Percentiles rank a stretch among this genome's conserved stretches.
Evolutionary conservation across 2,113 vertebrate species (phyloP).

Genomic region (Megaptera novaeangliae): DNA sequence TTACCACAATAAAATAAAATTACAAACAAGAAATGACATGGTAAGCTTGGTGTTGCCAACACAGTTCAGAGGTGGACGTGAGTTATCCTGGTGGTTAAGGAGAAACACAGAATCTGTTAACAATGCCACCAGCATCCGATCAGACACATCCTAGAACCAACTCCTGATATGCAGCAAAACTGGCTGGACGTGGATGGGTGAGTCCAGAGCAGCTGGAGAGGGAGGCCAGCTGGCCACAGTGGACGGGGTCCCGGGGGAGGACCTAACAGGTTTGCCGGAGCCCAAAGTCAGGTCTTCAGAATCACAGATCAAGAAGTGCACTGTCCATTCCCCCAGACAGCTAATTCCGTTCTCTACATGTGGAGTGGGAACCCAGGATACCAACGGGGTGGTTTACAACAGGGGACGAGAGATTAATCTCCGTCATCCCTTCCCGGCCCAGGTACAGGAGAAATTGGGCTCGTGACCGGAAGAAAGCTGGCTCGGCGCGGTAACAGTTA

Average conservation of each 20-base stretch:
- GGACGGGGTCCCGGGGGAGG: not conserved
- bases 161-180: not conserved
- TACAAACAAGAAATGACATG: not conserved
- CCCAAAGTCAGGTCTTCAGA: not conserved
- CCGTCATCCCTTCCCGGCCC: rapidly evolving
- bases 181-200: not conserved
- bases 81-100: no score
- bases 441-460: no score
- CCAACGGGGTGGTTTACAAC: not conserved
- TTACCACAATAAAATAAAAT: not conserved
- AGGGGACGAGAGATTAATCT: no score
- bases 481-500: no score
- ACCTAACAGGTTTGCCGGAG: not conserved
- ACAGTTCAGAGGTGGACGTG: not conserved
- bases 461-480: rapidly evolving
- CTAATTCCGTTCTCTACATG: not conserved
- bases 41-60: no score
- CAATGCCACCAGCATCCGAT: not conserved
- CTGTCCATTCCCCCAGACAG: not conserved
- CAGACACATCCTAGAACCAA: not conserved
- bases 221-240: not conserved
- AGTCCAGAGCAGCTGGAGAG: not conserved
- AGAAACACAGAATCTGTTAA: no score
- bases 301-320: not conserved
- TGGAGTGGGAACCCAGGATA: not conserved